Percentiles rank a stretch among this genome's conserved stretches.
phyloP scores from a whole-genome alignment of 2,888 invertebrate species.

The Hirtodrosophila duncani region DNA sequence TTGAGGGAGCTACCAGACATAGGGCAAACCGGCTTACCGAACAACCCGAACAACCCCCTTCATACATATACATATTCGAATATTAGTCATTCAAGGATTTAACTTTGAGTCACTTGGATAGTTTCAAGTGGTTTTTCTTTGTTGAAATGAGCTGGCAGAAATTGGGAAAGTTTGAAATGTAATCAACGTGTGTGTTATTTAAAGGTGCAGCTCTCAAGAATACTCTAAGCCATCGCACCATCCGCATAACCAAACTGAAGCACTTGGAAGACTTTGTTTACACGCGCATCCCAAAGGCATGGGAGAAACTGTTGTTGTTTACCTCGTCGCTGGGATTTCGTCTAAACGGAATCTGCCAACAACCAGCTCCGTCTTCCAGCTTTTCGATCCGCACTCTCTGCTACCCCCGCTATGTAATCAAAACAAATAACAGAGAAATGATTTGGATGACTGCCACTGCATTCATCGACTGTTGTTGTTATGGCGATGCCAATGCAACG shows the following conservation, averaged over 20 bases:
- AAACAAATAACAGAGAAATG: slow-evolving; percentile 20
- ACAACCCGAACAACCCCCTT: slow-evolving; percentile 17
- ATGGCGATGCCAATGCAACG: slow-evolving; percentile 46
- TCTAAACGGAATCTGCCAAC: slow-evolving; percentile 24
- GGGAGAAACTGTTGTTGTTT: slow-evolving; percentile 28
- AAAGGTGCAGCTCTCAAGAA: slow-evolving; percentile 5
- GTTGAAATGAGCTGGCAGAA: no score
- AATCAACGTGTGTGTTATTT: not conserved
- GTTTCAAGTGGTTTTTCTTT: not conserved
- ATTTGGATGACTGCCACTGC: slow-evolving; percentile 4
- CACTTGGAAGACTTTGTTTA: slow-evolving; percentile 37
- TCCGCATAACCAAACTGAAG: not conserved
- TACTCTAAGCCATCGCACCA: no score
- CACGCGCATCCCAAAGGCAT: slow-evolving; percentile 23
- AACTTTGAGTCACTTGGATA: not conserved
- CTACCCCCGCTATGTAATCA: slow-evolving; percentile 29
- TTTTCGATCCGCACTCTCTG: no score
- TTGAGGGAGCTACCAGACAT: slow-evolving; percentile 15
- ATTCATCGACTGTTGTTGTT: slow-evolving; percentile 17
- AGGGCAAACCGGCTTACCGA: slow-evolving; percentile 1
- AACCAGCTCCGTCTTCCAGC: no score
- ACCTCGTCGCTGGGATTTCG: slow-evolving; percentile 26
- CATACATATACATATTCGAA: slow-evolving; percentile 7
- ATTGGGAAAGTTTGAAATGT: not conserved
- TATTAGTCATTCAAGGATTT: slow-evolving; percentile 24